phyloP scores from a whole-genome alignment of 2,888 invertebrate species.

The Bursaphelenchus okinawaensis region DNA sequence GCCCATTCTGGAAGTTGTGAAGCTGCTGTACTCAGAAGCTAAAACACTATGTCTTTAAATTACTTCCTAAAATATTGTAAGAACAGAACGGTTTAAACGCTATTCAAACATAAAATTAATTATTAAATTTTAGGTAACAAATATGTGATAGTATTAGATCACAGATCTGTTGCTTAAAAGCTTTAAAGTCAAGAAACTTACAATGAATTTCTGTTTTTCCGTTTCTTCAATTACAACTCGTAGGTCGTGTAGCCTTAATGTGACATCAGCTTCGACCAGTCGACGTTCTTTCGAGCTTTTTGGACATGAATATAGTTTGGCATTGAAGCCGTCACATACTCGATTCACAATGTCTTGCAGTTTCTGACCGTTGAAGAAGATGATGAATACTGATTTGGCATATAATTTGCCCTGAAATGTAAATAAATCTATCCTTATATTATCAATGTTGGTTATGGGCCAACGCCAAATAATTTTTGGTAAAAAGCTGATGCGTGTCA shows the following conservation, averaged over 20 bases:
- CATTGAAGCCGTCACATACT: slow-evolving; percentile 98
- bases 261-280: slow-evolving; percentile 94
- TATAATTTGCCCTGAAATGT: slow-evolving; percentile 65
- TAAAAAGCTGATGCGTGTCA: not conserved
- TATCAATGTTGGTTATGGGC: too few relatives aligned
- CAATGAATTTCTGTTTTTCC: slow-evolving; percentile 41
- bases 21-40: slow-evolving; percentile 81
- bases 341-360: slow-evolving; percentile 91
- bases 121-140: not conserved
- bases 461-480: too few relatives aligned
- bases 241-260: slow-evolving; percentile 93
- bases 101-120: slow-evolving; percentile 3
- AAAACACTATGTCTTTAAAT: slow-evolving; percentile 19
- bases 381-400: slow-evolving; percentile 83
- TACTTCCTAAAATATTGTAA: not conserved
- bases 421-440: too few relatives aligned
- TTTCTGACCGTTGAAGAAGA: slow-evolving; percentile 81
- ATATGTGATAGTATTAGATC: too few relatives aligned
- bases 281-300: slow-evolving; percentile 89
- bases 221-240: slow-evolving; percentile 66
- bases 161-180: too few relatives aligned
- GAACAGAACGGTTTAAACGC: not conserved
- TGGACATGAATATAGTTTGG: slow-evolving; percentile 93
- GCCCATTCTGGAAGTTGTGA: slow-evolving; percentile 97
- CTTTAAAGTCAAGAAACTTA: slow-evolving; percentile 13